A percentile compares a stretch with the other conserved stretches of the same genome.
Evolutionary conservation across 2,797 vertebrate species (phyloP).

Genomic region (Sebastes jordani): DNA sequence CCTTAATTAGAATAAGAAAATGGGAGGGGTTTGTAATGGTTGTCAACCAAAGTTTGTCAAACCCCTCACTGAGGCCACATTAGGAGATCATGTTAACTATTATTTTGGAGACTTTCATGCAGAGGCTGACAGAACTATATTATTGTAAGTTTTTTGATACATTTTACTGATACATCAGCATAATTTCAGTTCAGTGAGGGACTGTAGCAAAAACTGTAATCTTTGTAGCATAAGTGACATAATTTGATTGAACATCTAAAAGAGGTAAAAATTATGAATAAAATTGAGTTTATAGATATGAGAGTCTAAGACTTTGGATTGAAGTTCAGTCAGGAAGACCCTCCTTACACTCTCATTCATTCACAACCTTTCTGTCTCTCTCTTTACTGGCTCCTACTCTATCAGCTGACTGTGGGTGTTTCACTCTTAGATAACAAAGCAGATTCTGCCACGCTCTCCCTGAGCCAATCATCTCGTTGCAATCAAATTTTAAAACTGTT

Average conservation of each 20-base stretch:
- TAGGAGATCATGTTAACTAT: neutral
- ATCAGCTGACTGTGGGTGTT: too few relatives aligned
- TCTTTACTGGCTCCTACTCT: too few relatives aligned
- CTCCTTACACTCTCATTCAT: too few relatives aligned
- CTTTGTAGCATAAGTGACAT: neutral
- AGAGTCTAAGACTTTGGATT: neutral
- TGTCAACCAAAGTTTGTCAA: slow-evolving; percentile 30
- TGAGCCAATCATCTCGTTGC: too few relatives aligned
- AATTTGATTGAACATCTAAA: neutral
- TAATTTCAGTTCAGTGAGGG: neutral
- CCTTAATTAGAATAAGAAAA: slow-evolving; percentile 34
- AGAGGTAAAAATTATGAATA: neutral
- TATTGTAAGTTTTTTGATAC: neutral
- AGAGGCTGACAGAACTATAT: neutral
- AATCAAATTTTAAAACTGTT: too few relatives aligned
- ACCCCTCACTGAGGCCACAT: neutral
- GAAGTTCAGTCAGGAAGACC: too few relatives aligned
- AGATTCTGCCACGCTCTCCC: too few relatives aligned
- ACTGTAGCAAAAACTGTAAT: neutral
- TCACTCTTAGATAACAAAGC: too few relatives aligned
- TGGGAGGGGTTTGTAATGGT: slow-evolving; percentile 9
- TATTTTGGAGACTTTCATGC: neutral
- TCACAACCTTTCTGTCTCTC: too few relatives aligned
- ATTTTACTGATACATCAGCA: neutral
- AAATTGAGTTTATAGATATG: neutral